Conservation (phyloP, 53 echinoderm and acorn worm genomes). For the Temnopleurus reevesii region DNA sequence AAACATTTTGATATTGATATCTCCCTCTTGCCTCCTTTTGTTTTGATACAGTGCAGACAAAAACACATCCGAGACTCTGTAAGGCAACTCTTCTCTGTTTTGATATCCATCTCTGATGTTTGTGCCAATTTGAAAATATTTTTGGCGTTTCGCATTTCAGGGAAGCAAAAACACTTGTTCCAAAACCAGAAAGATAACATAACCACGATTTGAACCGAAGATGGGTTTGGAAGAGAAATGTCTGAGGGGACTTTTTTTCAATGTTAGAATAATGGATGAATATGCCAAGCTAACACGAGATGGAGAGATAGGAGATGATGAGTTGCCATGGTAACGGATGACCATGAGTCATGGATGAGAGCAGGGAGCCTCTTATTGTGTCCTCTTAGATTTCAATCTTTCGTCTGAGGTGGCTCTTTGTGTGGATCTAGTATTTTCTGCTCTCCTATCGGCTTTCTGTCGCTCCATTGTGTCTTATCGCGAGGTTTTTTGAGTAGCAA, state of each 20-base stretch:
- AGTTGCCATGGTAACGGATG: slow-evolving; percentile 24
- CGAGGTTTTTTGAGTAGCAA: background rate
- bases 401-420: background rate
- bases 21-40: background rate
- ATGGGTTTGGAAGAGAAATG: background rate
- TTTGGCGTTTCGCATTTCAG: slow-evolving; percentile 3
- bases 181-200: background rate
- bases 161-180: background rate
- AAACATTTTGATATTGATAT: slow-evolving; percentile 25
- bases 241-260: background rate
- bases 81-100: slow-evolving; percentile 24
- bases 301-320: slow-evolving; percentile 8
- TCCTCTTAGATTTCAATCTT: slow-evolving; percentile 24
- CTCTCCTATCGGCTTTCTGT: background rate
- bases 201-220: background rate
- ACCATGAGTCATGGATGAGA: slow-evolving; percentile 31
- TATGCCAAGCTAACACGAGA: background rate
- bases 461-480: background rate
- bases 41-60: slow-evolving; percentile 37
- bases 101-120: slow-evolving; percentile 22
- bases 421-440: slow-evolving; percentile 7
- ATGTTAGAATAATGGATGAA: background rate
- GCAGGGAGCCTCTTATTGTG: background rate
- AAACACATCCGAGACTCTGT: background rate
- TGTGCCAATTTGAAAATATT: background rate